Base-by-base conservation (phyloP, 2,113 vertebrate genomes). In the Dipodomys ordii region DNA sequence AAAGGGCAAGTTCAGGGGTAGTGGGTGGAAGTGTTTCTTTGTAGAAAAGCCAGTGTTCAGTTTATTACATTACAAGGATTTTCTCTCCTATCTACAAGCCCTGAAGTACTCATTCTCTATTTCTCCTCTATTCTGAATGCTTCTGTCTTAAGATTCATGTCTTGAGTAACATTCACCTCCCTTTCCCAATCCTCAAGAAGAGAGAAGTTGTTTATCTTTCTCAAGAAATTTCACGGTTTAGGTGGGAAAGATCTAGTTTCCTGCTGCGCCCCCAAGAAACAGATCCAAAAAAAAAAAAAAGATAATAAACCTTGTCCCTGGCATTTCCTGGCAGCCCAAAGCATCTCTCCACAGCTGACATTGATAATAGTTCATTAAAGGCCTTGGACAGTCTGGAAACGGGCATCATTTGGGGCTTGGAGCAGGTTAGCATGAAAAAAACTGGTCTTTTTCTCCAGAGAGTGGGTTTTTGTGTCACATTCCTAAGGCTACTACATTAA, bases 301-400 rank as follows among this genome's bases (percentile, higher is more conserved):
- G 94, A 95, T 96, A 96, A 96, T 69, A 95, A 79, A 35, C 95
- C 65, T 71, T 30, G 46, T 91, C 83, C 94, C 68, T 95, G 93
- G 95, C 84, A 96, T 94, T 96, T 95, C 97, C 95, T 97, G 95
- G 73, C 69, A 81, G 30, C 90, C 57, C 73, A 53, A 69, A 74
- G 68, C 69, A 73, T 80, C 44, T 22, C 88, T 82, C 68, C 68
- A 27, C 91, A 95, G 83, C 96, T 95, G 94, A 91, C 91, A 87
- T 9, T 95, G 94, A 95, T 95, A 90, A 84, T 95, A 84, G 73
- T 39, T 89, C 95, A 92, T 95, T 89, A 93, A 78, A 95, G 84
- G 69, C 60, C 0, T 44, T 64, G 16, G 32, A 39, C 77, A 23
- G 7, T 81, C 72, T 57, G 11, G 20, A 62, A 72, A 28, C 20